Evolutionary conservation across 2,888 invertebrate genomes (phyloP), one percentile per base, ranked within the genome.

Genomic region (Scrobipalpa atriplicella): DNA sequence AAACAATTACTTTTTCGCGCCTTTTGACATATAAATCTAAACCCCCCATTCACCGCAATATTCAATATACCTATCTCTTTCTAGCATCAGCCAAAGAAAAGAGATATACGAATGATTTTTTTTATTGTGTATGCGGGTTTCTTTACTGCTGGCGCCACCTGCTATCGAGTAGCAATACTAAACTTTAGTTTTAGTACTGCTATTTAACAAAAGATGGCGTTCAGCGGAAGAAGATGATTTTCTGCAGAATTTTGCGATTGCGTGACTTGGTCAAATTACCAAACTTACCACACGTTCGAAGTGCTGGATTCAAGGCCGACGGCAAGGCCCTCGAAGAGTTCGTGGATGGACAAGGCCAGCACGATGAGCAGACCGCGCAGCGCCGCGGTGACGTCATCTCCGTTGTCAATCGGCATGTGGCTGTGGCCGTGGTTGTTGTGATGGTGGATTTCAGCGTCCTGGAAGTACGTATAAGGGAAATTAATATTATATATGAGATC

Each of bases 291-390:
- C 36, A 92, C 90, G 60, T 88, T 73, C 6, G 83, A 74, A 29
- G 89, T 88, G 29, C 94, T 94, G 13, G 94, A 90, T 81, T 97
- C 96, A 66, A 97, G 85, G 0, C 97, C 97, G 13, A 97, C 96
- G 13, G 97, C 96, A 64, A 97, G 89, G 19, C 97, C 98, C 90
- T 98, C 97, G 78, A 98, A 97, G 0, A 97, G 90, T 79, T 97
- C 97, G 80, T 98, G 98, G 67, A 98, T 94, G 11, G 97, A 97
- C 21, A 98, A 89, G 0, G 97, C 98, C 60, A 97, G 87, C 0
- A 98, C 96, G 64, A 97, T 95, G 65, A 98, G 93, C 19, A 98
- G 88, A 18, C 96, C 97, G 70, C 96, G 94, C 62, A 97, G 86
- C 21, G 93, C 93, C 13, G 91, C 89, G 39, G 94, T 94, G 71